Percentiles rank a stretch among this genome's conserved stretches.
phyloP scores from a whole-genome alignment of 2,888 invertebrate species.

The Rotaria socialis region DNA sequence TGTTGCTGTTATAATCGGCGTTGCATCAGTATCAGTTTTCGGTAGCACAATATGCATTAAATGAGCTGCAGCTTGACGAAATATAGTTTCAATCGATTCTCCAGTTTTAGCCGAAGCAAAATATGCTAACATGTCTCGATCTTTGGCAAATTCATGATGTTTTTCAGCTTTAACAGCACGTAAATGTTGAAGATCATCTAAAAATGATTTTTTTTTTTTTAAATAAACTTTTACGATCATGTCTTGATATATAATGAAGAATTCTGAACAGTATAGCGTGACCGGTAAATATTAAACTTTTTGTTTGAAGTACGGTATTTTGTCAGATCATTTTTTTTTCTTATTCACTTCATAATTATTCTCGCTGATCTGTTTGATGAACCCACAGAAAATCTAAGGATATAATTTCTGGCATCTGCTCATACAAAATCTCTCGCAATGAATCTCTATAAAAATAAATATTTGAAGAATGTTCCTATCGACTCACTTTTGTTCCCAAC shows the following conservation, averaged over 20 bases:
- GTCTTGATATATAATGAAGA: too few species aligned
- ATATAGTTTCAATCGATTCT: constrained; percentile 58
- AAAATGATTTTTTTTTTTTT: constrained; percentile 19
- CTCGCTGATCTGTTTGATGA: too few species aligned
- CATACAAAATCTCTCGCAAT: too few species aligned
- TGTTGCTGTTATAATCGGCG: neutral
- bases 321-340: too few species aligned
- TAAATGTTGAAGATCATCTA: constrained; percentile 62
- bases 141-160: constrained; percentile 61
- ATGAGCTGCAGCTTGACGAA: constrained; percentile 25
- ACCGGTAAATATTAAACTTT: too few species aligned
- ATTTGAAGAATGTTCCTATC: too few species aligned
- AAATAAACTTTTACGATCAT: too few species aligned
- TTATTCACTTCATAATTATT: too few species aligned
- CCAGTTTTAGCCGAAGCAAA: constrained; percentile 64
- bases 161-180: constrained; percentile 61
- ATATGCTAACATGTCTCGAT: constrained; percentile 60
- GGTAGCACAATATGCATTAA: constrained; percentile 1
- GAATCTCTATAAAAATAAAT: neutral
- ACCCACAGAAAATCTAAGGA: too few species aligned
- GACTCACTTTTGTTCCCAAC: constrained; percentile 63
- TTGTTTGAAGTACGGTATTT: too few species aligned
- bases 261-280: too few species aligned
- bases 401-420: too few species aligned
- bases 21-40: neutral